Base-by-base conservation (phyloP, 2,888 invertebrate genomes). In the Synergus itoensis region DNA sequence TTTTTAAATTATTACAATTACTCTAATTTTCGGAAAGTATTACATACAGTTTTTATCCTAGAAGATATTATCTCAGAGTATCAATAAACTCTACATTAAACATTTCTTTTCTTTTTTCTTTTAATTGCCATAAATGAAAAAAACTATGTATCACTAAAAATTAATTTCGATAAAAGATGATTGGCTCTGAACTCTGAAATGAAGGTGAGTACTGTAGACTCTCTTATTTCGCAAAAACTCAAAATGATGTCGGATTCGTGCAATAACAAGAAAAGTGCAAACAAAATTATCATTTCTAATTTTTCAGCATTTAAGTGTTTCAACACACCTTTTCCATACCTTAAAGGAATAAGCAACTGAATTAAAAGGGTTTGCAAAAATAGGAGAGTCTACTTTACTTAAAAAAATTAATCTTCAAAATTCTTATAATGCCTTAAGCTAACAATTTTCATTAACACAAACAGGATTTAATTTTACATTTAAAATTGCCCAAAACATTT, bases 261-360 rank as follows among this genome's bases (percentile, higher is more conserved):
- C 69, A 69, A 73, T 4, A 73, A 69, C 12, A 48, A 69, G 3
- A 69, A 69, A 48, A 28, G 45, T 65, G 67, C 45, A 45, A 69
- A 48, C 0, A 53, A 53, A 53, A n/a, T 9, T 57, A 18, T 4
- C 8, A 2, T 8, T 57, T 57, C 9, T 28, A 28, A 62, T 28
- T 5, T 62, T 62, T 62, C 28, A 5, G 5, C 4, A 28, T 28
- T 14, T 60, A 12, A 60, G 12, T 21, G 4, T 18, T 62, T 21
- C 4, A 62, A 28, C 7, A 5, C 21, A 62, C 62, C 7, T 28
- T 62, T 28, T 28, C 7, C 62, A 28, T 62, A 21, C 62, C 14
- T 62, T 62, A 28, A 62, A 62, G 11, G 28, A 14, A 28, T 28
- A 62, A 21, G 14, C 28, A 14, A 62, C 4, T 28, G 21, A 12